Evolutionary conservation across 1,140 invertebrate species (phyloP).

Genomic region (Sycophila sp.): DNA sequence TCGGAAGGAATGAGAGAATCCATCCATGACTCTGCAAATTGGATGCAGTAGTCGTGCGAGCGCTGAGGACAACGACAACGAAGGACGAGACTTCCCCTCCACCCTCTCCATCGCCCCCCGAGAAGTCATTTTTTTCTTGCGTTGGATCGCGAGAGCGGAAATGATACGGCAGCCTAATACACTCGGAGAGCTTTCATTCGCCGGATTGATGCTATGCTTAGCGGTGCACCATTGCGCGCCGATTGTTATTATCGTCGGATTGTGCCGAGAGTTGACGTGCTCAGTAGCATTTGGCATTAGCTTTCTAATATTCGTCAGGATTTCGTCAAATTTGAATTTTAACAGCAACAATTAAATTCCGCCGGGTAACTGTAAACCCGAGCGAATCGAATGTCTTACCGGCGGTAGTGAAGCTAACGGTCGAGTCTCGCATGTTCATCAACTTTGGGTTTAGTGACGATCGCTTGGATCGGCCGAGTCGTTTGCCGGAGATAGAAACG

Average conservation of each 20-base stretch:
- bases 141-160: conserved; percentile 12
- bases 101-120: neutral
- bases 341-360: neutral
- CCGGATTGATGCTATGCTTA: too few species aligned
- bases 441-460: neutral
- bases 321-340: too few species aligned
- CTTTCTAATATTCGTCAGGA: too few species aligned
- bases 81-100: too few species aligned
- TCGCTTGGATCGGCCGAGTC: neutral
- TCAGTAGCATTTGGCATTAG: too few species aligned
- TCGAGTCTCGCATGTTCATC: neutral
- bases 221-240: too few species aligned
- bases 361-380: conserved; percentile 14
- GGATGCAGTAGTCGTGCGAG: conserved; percentile 32
- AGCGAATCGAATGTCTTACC: neutral
- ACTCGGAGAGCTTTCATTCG: neutral
- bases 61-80: neutral
- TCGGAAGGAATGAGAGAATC: conserved; percentile 37
- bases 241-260: too few species aligned
- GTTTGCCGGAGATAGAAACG: neutral
- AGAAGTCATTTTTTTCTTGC: conserved; percentile 13
- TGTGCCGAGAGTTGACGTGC: too few species aligned
- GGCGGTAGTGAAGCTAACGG: neutral
- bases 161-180: neutral
- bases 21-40: conserved; percentile 40